A percentile compares a stretch with the other conserved stretches of the same genome.
These are phyloP conservation scores for Tautogolabrus adspersus DNA, from an alignment of 2,113 vertebrate genomes.

Conservation along the genomic window DNA sequence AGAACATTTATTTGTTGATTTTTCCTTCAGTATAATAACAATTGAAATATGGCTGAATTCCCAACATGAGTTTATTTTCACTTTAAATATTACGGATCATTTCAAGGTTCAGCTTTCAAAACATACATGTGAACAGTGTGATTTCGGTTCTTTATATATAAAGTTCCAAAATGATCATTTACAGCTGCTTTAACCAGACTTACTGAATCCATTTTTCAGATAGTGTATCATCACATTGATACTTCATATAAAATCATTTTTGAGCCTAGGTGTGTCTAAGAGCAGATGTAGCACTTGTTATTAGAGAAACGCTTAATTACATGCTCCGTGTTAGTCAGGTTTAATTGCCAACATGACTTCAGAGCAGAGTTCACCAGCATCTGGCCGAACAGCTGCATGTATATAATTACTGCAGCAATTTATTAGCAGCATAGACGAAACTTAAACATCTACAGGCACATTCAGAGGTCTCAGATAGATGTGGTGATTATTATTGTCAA, in stretches of 20 bases:
- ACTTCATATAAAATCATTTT: background rate
- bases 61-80: too few species aligned
- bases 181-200: background rate
- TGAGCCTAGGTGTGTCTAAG: slow-evolving; percentile 37
- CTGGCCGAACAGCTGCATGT: slow-evolving; percentile 80
- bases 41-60: too few species aligned
- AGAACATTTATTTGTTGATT: too few species aligned
- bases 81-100: too few species aligned
- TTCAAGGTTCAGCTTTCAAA: too few species aligned
- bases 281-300: slow-evolving; percentile 60
- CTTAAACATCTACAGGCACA: slow-evolving; percentile 67
- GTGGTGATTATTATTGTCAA: slow-evolving; percentile 36
- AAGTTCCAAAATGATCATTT: too few species aligned
- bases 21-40: too few species aligned
- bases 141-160: too few species aligned
- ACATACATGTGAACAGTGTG: too few species aligned
- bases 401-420: slow-evolving; percentile 80
- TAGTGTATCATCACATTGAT: background rate
- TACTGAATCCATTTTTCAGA: background rate
- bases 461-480: slow-evolving; percentile 57
- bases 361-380: slow-evolving; percentile 77
- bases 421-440: slow-evolving; percentile 76
- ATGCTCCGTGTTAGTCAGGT: slow-evolving; percentile 70
- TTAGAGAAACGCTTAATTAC: slow-evolving; percentile 59
- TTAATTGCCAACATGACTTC: slow-evolving; percentile 77